phyloP scores from a whole-genome alignment of 2,113 vertebrate species.

The Bubalus kerabau region DNA sequence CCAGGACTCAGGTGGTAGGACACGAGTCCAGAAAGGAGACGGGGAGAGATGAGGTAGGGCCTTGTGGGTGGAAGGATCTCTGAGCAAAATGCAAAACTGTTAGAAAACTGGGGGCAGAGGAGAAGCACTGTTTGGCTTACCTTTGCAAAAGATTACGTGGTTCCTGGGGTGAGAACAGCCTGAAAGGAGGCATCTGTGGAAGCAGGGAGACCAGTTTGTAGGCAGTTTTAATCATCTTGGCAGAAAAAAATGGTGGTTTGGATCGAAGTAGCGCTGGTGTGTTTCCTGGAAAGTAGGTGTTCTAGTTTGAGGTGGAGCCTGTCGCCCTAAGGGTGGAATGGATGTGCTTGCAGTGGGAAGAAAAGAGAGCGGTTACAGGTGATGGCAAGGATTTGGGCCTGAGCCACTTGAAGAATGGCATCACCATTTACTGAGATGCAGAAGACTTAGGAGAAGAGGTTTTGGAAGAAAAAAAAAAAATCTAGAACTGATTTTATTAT shows the following conservation, averaged over 20 bases:
- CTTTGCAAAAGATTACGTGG: not conserved
- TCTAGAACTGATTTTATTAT: not conserved
- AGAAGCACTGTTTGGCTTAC: not conserved
- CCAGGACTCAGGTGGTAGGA: not conserved
- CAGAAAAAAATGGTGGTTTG: not conserved
- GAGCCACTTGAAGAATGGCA: not conserved
- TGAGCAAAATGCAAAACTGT: not conserved
- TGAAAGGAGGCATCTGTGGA: not conserved
- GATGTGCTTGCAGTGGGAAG: not conserved
- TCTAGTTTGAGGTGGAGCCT: not conserved
- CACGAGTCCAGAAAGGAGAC: not conserved
- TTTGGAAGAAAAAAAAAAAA: not conserved
- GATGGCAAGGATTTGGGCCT: not conserved
- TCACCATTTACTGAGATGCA: not conserved
- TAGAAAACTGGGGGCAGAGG: not conserved
- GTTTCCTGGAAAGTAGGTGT: not conserved
- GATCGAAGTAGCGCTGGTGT: not conserved
- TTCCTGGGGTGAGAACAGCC: not conserved
- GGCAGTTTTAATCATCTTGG: not conserved
- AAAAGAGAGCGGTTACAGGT: not conserved
- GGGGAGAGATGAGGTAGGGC: not conserved
- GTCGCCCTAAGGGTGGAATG: no score
- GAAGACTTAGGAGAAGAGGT: not conserved
- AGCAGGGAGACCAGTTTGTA: not conserved
- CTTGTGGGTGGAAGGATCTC: not conserved